Conservation (phyloP, 2,113 vertebrate genomes). For the Antechinus stuartii region DNA sequence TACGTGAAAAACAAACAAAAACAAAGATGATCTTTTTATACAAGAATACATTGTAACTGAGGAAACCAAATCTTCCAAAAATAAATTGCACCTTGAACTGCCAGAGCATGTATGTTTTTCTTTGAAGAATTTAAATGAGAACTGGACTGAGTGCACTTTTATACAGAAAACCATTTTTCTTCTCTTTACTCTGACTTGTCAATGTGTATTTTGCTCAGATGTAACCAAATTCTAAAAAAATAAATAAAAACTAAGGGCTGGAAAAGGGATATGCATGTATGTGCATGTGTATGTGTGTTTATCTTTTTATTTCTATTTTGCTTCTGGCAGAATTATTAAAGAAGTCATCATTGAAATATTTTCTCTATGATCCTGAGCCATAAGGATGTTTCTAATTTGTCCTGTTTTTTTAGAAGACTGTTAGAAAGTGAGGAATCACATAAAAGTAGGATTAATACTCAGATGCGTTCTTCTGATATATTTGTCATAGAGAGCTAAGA, state of each 20-base stretch:
- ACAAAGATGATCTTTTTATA: not conserved
- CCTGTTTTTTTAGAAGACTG: slow-evolving; percentile 45
- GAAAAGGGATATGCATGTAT: not conserved
- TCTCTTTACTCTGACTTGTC: not conserved
- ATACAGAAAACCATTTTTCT: not conserved
- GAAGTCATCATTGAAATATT: slow-evolving; percentile 66
- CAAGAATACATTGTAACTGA: slow-evolving; percentile 1
- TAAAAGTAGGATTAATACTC: slow-evolving; percentile 51
- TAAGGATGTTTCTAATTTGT: slow-evolving; percentile 47
- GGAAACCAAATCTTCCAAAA: slow-evolving; percentile 17
- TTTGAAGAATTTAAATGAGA: slow-evolving; percentile 33
- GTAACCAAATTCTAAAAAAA: not conserved
- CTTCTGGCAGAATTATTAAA: slow-evolving; percentile 55
- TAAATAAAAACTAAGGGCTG: not conserved
- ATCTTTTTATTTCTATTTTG: slow-evolving; percentile 49
- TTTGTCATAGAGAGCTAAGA: slow-evolving; percentile 2
- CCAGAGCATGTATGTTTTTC: not conserved
- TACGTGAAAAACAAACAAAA: slow-evolving; percentile 14
- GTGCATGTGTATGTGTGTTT: not conserved
- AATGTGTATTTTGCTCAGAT: slow-evolving; percentile 9
- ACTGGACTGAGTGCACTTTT: not conserved
- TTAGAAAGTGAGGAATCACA: slow-evolving; percentile 56
- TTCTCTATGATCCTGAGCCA: slow-evolving; percentile 33
- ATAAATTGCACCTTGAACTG: slow-evolving; percentile 39
- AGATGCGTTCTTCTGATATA: slow-evolving; percentile 12